A percentile compares a stretch with the other conserved stretches of the same genome.
Conservation (phyloP, 92 coral and sea anemone species). For the Parazoanthus swiftii region DNA sequence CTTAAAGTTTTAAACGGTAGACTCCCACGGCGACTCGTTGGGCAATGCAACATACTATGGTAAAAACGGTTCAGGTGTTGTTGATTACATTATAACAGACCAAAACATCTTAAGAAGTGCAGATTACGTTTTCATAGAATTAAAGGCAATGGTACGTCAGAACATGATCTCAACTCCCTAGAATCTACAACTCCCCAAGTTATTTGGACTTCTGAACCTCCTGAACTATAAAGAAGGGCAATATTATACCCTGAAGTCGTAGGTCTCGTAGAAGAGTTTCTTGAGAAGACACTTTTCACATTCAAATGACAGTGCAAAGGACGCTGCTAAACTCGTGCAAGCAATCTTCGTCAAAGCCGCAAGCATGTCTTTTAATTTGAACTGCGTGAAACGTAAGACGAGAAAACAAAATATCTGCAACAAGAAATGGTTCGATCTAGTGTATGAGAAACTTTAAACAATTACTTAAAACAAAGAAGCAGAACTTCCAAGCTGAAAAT, state of each 20-base stretch:
- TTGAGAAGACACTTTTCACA: constrained; percentile 12
- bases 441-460: too few relatives aligned
- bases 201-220: constrained; percentile 38
- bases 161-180: constrained; percentile 29
- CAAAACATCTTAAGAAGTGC: too few relatives aligned
- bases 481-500: not conserved
- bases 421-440: too few relatives aligned
- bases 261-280: constrained; percentile 38
- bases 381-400: too few relatives aligned
- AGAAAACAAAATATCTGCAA: too few relatives aligned
- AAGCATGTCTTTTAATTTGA: not conserved
- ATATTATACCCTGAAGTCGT: constrained; percentile 30
- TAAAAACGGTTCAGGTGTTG: too few relatives aligned
- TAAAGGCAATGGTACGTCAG: not conserved
- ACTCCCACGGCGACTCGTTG: too few relatives aligned
- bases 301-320: constrained; percentile 34
- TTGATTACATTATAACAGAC: too few relatives aligned
- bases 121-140: too few relatives aligned
- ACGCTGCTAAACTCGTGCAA: constrained; percentile 38
- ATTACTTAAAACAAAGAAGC: constrained; percentile 5
- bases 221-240: constrained; percentile 41
- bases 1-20: too few relatives aligned
- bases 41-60: too few relatives aligned
- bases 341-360: constrained; percentile 45
- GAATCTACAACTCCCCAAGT: constrained; percentile 41